Evolutionary conservation across 1,140 invertebrate species (phyloP).

Genomic region (Bursaphelenchus mucronatus): DNA sequence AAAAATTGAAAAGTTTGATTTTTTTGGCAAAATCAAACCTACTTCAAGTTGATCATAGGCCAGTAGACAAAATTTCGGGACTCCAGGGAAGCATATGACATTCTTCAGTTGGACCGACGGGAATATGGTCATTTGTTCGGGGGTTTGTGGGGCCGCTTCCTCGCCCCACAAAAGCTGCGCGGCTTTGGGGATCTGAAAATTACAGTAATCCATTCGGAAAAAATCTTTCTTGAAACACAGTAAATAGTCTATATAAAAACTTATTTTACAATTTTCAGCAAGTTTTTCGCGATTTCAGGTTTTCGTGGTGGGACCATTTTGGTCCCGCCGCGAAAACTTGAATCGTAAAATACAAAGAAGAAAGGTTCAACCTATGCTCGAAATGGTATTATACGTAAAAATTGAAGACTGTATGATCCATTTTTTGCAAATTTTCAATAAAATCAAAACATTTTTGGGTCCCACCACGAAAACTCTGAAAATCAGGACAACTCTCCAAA

Average conservation of each 20-base stretch:
- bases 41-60: conserved; percentile 65
- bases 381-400: too few species aligned
- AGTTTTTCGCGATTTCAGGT: too few species aligned
- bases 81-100: conserved; percentile 75
- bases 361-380: too few species aligned
- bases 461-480: too few species aligned
- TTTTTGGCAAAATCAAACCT: conserved; percentile 52
- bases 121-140: conserved; percentile 63
- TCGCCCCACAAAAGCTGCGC: conserved; percentile 61
- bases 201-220: too few species aligned
- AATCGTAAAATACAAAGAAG: too few species aligned
- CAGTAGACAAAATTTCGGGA: conserved; percentile 69
- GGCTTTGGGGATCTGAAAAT: conserved; percentile 60
- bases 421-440: too few species aligned
- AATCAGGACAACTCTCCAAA: too few species aligned
- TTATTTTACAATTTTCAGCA: neutral
- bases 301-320: too few species aligned
- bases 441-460: too few species aligned
- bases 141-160: conserved; percentile 30
- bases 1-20: neutral
- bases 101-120: conserved; percentile 71
- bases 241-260: neutral
- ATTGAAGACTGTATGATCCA: too few species aligned
- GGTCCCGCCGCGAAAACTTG: too few species aligned
- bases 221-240: neutral